A percentile compares a stretch with the other conserved stretches of the same genome.
Evolutionary conservation across 2,797 vertebrate genomes (phyloP).

Genomic region (Pseudomugil gertrudae): DNA sequence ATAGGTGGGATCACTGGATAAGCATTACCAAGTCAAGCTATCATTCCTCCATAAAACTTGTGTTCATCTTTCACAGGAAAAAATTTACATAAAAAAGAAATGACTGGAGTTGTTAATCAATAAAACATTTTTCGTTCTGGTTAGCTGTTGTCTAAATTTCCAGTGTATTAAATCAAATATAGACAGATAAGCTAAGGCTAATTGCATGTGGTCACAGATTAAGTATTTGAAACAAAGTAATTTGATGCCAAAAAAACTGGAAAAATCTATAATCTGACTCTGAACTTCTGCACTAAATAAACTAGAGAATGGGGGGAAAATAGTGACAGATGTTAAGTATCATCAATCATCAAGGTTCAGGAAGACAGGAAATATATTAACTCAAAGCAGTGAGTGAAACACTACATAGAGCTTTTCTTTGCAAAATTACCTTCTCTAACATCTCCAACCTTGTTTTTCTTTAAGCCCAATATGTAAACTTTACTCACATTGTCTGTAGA

Average conservation of each 20-base stretch:
- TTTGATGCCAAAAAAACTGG: constrained; percentile 6
- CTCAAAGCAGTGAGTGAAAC: constrained; percentile 38
- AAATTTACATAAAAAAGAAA: not conserved
- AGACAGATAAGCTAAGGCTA: constrained; percentile 19
- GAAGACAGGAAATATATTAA: constrained; percentile 36
- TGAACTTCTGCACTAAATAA: too few species aligned
- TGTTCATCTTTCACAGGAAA: not conserved
- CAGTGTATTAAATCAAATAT: not conserved
- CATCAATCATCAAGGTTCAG: constrained; percentile 35
- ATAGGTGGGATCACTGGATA: constrained; percentile 26
- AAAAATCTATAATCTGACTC: too few species aligned
- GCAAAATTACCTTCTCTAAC: constrained; percentile 48
- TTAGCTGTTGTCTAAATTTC: too few species aligned
- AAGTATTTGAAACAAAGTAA: constrained; percentile 15
- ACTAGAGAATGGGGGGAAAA: not conserved
- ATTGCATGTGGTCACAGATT: constrained; percentile 2
- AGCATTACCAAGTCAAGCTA: not conserved
- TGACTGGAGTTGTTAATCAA: too few species aligned
- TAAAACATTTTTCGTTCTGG: too few species aligned
- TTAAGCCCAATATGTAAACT: constrained; percentile 63
- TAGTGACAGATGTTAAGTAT: constrained; percentile 40
- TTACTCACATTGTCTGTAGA: constrained; percentile 80
- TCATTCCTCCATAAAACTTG: not conserved
- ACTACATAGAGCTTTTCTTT: constrained; percentile 37
- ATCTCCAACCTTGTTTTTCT: constrained; percentile 57